A percentile compares a stretch with the other conserved stretches of the same genome.
Evolutionary conservation across 2,113 vertebrate genomes (phyloP).

Genomic region (Rhagologus leucostigma): DNA sequence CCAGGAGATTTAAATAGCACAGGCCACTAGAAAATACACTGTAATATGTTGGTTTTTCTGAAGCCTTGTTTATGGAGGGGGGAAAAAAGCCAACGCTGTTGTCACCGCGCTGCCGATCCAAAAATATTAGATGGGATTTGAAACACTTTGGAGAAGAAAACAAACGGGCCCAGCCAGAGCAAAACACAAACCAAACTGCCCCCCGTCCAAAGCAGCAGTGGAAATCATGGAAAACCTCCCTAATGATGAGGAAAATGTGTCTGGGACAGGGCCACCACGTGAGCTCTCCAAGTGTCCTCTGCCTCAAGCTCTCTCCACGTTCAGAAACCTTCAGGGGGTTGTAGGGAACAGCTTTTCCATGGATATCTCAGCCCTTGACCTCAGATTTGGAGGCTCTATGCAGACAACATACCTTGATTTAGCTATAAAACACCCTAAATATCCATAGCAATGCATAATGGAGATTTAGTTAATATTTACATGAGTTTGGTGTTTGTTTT

Average conservation of each 20-base stretch:
- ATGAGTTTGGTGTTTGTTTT: neutral
- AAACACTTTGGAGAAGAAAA: neutral
- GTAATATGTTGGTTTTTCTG: neutral
- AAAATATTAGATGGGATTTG: neutral
- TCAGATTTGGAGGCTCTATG: neutral
- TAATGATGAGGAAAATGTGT: neutral
- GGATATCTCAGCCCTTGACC: neutral
- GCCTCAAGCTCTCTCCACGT: rapidly evolving
- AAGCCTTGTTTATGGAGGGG: neutral
- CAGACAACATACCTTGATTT: neutral
- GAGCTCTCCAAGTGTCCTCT: neutral
- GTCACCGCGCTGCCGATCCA: neutral
- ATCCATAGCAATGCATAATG: neutral
- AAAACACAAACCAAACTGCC: neutral
- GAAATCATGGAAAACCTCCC: rapidly evolving
- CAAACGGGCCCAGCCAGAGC: neutral
- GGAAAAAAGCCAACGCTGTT: neutral
- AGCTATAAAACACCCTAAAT: neutral
- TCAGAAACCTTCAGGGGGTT: neutral
- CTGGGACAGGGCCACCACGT: rapidly evolving
- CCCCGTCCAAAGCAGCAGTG: neutral
- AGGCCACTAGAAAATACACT: neutral
- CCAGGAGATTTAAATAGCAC: neutral
- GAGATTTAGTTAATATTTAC: neutral
- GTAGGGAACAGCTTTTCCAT: neutral